Percentiles rank a stretch among this genome's conserved stretches.
phyloP scores from a whole-genome alignment of 2,888 invertebrate genomes.

The Callyntrura sp. region DNA sequence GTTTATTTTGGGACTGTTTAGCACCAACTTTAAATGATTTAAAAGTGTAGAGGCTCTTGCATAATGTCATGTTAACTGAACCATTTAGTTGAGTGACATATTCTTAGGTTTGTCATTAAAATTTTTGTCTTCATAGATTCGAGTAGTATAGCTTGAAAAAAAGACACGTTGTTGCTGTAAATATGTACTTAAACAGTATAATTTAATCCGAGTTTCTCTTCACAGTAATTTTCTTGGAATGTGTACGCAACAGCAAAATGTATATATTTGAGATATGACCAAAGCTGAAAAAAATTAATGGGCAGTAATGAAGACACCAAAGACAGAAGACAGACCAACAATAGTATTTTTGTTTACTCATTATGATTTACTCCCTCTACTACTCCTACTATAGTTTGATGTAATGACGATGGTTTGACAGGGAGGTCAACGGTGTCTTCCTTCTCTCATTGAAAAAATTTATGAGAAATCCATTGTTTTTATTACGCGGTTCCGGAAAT shows the following conservation, averaged over 20 bases:
- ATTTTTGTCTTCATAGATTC: constrained; percentile 30
- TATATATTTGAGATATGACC: not conserved
- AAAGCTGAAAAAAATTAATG: not conserved
- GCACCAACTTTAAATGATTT: constrained; percentile 46
- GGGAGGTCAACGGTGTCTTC: constrained; percentile 73
- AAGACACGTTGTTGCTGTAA: constrained; percentile 30
- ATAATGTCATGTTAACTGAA: constrained; percentile 71
- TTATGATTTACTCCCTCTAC: not conserved
- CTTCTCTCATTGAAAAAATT: constrained; percentile 12
- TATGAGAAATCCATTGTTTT: constrained; percentile 32
- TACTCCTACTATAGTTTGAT: not conserved
- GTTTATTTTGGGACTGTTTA: constrained; percentile 56
- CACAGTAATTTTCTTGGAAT: not conserved
- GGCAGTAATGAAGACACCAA: constrained; percentile 47
- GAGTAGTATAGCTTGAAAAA: not conserved
- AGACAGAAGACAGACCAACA: constrained; percentile 28
- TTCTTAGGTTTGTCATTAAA: constrained; percentile 64
- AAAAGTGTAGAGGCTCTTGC: constrained; percentile 63
- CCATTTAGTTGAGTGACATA: constrained; percentile 63
- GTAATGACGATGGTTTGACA: not conserved
- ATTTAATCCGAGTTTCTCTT: constrained; percentile 38
- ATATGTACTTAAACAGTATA: constrained; percentile 14
- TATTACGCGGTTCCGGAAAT: constrained; percentile 61
- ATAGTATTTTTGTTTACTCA: constrained; percentile 45
- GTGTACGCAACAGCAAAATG: not conserved